Evolutionary conservation across 2,797 vertebrate genomes (phyloP).

Genomic region (Acipenser ruthenus): DNA sequence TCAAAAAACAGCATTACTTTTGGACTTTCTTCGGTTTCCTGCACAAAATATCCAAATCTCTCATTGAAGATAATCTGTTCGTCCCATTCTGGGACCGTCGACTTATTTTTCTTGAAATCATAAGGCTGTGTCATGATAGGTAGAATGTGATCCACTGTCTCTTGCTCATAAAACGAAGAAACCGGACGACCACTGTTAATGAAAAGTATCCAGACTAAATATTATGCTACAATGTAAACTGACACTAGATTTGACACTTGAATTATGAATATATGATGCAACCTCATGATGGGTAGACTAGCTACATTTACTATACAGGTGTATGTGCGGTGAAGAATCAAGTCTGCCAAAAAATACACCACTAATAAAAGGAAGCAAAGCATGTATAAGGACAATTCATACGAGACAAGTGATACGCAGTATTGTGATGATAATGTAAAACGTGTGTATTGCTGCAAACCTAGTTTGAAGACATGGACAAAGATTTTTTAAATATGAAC

Average conservation of each 20-base stretch:
- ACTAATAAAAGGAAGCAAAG: neutral
- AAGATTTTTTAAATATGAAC: no score
- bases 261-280: no score
- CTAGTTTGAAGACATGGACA: no score
- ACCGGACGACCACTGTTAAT: conserved; percentile 65
- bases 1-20: conserved; percentile 85
- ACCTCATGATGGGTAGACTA: neutral
- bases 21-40: conserved; percentile 61
- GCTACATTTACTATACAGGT: conserved; percentile 12
- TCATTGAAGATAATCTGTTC: conserved; percentile 95
- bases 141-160: conserved; percentile 71
- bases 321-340: no score
- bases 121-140: conserved; percentile 88
- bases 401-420: neutral
- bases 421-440: no score
- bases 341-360: neutral
- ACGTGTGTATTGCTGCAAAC: no score
- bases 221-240: no score
- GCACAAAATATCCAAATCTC: conserved; percentile 76
- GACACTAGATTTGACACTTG: no score
- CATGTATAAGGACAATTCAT: neutral
- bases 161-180: conserved; percentile 80
- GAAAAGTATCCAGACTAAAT: neutral
- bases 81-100: conserved; percentile 84
- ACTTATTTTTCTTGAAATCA: conserved; percentile 84